Conservation (phyloP, 2,888 invertebrate genomes). For the Eudemis profundana region DNA sequence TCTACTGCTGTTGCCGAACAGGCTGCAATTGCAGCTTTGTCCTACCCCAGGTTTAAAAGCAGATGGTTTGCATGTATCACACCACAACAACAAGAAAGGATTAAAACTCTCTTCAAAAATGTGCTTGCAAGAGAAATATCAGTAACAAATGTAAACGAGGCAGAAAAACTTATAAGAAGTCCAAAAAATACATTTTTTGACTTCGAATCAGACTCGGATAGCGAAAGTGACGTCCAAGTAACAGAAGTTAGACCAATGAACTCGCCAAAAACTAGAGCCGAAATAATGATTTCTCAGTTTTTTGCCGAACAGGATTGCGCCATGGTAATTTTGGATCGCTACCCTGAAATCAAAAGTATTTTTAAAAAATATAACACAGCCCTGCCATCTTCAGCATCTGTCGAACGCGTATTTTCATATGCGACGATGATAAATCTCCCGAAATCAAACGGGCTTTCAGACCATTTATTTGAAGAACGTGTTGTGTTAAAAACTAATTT, state of each 20-base stretch:
- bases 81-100: neutral
- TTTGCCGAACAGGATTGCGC: conserved; percentile 1
- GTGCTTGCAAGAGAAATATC: neutral
- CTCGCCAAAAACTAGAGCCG: neutral
- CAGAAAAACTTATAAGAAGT: neutral
- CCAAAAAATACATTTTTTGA: conserved; percentile 15
- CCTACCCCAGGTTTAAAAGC: neutral
- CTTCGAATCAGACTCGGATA: conserved; percentile 3
- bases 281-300: conserved; percentile 6
- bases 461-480: conserved; percentile 12
- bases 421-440: conserved; percentile 9
- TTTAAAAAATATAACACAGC: conserved; percentile 7
- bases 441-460: conserved; percentile 11
- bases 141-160: neutral
- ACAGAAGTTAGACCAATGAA: too few relatives aligned
- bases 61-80: neutral
- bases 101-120: neutral
- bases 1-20: neutral
- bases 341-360: conserved; percentile 1
- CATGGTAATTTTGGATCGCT: neutral
- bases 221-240: neutral
- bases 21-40: neutral
- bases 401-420: conserved; percentile 9
- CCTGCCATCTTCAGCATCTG: conserved; percentile 2
- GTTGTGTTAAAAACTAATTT: conserved; percentile 12